A percentile compares a stretch with the other conserved stretches of the same genome.
Evolutionary conservation across 2,113 vertebrate species (phyloP).

Genomic region (Empidonax alnorum): DNA sequence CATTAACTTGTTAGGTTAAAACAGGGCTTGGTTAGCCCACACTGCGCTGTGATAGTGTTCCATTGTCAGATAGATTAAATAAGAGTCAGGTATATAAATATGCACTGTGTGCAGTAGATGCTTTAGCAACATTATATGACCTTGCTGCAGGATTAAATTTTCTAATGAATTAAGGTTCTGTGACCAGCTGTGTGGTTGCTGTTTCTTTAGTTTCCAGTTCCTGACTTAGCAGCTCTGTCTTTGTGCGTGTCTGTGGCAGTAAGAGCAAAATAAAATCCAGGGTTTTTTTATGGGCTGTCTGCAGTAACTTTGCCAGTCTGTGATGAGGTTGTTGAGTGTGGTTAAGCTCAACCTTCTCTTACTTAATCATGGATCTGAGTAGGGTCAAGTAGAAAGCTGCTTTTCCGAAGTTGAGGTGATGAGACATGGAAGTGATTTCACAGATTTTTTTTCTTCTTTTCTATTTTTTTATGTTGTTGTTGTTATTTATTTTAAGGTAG

Average conservation of each 20-base stretch:
- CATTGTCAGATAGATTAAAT: background rate
- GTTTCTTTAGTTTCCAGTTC: background rate
- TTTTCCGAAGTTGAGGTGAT: background rate
- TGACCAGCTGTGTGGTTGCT: background rate
- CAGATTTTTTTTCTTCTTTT: rapidly evolving
- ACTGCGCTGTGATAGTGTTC: background rate
- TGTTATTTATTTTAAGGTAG: background rate
- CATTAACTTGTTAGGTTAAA: background rate
- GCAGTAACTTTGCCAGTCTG: background rate
- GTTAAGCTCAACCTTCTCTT: background rate
- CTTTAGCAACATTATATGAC: background rate
- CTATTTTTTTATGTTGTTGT: background rate
- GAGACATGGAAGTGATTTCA: background rate
- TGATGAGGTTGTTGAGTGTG: background rate
- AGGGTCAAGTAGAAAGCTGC: background rate
- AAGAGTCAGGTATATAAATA: background rate
- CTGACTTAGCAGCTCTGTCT: background rate
- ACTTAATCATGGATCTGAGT: background rate
- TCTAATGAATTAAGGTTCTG: background rate
- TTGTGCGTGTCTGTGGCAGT: background rate
- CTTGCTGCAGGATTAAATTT: conserved; percentile 9
- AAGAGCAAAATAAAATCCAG: background rate
- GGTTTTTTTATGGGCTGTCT: background rate
- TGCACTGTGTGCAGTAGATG: background rate
- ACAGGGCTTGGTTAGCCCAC: background rate